phyloP scores from a whole-genome alignment of 2,797 vertebrate genomes.

The Buphagus erythrorhynchus region DNA sequence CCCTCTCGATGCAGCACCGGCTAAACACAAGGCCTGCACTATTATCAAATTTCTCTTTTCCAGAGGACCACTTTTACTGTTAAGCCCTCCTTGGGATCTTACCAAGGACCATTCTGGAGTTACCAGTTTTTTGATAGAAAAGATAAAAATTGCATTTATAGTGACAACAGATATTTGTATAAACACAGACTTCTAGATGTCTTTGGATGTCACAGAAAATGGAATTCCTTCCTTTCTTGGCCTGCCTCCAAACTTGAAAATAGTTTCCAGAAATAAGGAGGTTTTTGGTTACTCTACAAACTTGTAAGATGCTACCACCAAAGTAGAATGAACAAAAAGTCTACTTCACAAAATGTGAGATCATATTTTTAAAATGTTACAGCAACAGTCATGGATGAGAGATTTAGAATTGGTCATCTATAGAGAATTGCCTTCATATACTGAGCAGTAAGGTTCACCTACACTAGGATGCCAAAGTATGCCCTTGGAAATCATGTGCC shows the following conservation, averaged over 20 bases:
- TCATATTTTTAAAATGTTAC: background rate
- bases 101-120: background rate
- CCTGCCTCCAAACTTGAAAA: background rate
- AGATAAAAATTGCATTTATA: background rate
- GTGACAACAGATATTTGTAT: background rate
- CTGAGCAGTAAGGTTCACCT: background rate
- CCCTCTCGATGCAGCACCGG: background rate
- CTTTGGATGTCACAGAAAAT: background rate
- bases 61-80: background rate
- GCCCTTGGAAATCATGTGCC: background rate
- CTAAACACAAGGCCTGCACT: background rate
- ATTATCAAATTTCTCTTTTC: background rate
- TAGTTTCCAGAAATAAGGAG: background rate
- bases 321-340: background rate
- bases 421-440: too few species aligned
- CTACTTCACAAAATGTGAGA: background rate
- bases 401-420: background rate
- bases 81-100: background rate
- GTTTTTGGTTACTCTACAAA: background rate
- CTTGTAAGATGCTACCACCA: background rate
- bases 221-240: background rate
- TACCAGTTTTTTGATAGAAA: background rate
- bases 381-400: background rate
- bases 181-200: background rate
- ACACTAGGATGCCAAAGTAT: background rate